These are phyloP conservation scores for Plebejus melissa DNA, from an alignment of 2,888 invertebrate genomes.

Conservation along the genomic window DNA sequence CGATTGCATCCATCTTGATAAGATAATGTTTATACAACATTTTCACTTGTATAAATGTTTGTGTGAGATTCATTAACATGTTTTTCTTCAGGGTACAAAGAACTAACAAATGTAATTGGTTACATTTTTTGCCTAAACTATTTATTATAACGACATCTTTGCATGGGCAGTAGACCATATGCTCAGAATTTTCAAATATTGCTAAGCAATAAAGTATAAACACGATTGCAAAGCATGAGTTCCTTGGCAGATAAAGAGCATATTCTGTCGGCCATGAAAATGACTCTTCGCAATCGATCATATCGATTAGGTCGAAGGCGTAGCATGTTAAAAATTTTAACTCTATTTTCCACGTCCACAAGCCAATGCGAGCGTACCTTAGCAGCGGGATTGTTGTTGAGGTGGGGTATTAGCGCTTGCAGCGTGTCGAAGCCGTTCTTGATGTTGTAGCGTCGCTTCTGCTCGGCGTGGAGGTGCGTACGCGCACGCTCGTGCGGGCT, in stretches of 20 bases:
- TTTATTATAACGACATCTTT: no score
- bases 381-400: slow-evolving; percentile 92
- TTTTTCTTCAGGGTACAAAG: neutral
- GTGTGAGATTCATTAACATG: neutral
- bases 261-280: neutral
- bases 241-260: neutral
- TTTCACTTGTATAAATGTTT: neutral
- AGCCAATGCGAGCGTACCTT: slow-evolving; percentile 77
- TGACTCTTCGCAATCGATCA: neutral
- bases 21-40: slow-evolving; percentile 2
- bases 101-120: neutral
- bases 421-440: slow-evolving; percentile 97
- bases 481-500: slow-evolving; percentile 80
- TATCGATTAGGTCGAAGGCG: neutral
- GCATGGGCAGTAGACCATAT: no score
- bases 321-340: neutral
- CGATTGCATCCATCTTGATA: neutral
- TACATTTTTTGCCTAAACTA: no score
- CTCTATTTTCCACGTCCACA: neutral
- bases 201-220: no score
- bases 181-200: no score
- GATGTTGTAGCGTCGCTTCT: slow-evolving; percentile 96
- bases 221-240: no score
- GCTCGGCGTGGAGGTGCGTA: slow-evolving; percentile 96
- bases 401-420: slow-evolving; percentile 93